Conservation (phyloP, 2,888 invertebrate species). For the Hylaea fasciaria region DNA sequence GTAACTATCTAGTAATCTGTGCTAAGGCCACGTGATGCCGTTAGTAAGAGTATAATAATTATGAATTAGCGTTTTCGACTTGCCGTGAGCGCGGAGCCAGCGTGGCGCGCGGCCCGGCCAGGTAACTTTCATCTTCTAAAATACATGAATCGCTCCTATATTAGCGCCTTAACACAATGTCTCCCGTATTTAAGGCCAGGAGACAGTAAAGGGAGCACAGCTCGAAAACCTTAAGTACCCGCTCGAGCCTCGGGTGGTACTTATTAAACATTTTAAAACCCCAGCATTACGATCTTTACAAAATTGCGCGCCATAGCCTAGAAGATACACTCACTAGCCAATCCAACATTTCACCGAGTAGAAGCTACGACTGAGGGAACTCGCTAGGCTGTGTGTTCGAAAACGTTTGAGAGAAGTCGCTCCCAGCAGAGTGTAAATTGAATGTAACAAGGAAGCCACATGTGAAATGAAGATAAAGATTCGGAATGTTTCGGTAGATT, state of each 20-base stretch:
- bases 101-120: too few relatives aligned
- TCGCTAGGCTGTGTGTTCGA: conserved; percentile 42
- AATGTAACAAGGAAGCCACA: conserved; percentile 50
- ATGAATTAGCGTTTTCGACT: too few relatives aligned
- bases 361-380: background rate
- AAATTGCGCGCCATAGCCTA: conserved; percentile 50
- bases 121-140: too few relatives aligned
- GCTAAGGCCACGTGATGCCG: too few relatives aligned
- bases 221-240: conserved; percentile 40
- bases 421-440: conserved; percentile 51
- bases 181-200: conserved; percentile 35
- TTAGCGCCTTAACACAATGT: conserved; percentile 41
- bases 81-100: too few relatives aligned
- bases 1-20: too few relatives aligned
- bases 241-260: conserved; percentile 40
- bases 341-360: conserved; percentile 13
- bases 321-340: conserved; percentile 8
- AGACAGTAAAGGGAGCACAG: conserved; percentile 36
- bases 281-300: conserved; percentile 39
- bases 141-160: too few relatives aligned
- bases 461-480: conserved; percentile 50
- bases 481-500: conserved; percentile 45
- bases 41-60: too few relatives aligned
- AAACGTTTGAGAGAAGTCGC: conserved; percentile 26
- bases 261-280: conserved; percentile 60